These are phyloP conservation scores for Andrena cerasifolii DNA, from an alignment of 1,140 invertebrate genomes.

Conservation along the genomic window DNA sequence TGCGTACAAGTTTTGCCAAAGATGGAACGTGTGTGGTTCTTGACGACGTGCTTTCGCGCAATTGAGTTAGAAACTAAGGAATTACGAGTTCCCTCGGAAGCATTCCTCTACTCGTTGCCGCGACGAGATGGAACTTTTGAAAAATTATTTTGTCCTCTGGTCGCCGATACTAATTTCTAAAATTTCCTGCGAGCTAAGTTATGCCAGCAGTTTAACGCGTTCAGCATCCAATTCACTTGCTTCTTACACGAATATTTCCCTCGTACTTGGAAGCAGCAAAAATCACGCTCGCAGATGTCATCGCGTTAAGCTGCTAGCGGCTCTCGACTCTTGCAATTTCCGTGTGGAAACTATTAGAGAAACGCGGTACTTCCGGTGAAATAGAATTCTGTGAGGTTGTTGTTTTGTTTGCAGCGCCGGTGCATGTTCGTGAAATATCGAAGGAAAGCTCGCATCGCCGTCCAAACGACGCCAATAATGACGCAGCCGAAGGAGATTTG, in stretches of 20 bases:
- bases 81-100: not conserved
- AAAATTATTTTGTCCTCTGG: not conserved
- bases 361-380: not conserved
- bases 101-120: not conserved
- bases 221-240: too few relatives aligned
- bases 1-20: conserved; percentile 40
- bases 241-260: too few relatives aligned
- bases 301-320: too few relatives aligned
- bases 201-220: too few relatives aligned
- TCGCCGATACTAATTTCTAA: not conserved
- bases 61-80: conserved; percentile 15
- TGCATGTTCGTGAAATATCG: conserved; percentile 65
- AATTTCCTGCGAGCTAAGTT: conserved; percentile 3
- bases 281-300: too few relatives aligned
- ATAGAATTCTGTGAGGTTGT: conserved; percentile 5
- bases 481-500: conserved; percentile 62
- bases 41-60: not conserved
- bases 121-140: not conserved
- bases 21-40: conserved; percentile 23
- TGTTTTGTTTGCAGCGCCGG: conserved; percentile 68
- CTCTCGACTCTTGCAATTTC: not conserved
- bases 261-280: too few relatives aligned
- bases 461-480: conserved; percentile 62
- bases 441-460: conserved; percentile 59
- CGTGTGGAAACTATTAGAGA: not conserved